Evolutionary conservation across 2,888 invertebrate species (phyloP).

Genomic region (Drosophila macrothrix): DNA sequence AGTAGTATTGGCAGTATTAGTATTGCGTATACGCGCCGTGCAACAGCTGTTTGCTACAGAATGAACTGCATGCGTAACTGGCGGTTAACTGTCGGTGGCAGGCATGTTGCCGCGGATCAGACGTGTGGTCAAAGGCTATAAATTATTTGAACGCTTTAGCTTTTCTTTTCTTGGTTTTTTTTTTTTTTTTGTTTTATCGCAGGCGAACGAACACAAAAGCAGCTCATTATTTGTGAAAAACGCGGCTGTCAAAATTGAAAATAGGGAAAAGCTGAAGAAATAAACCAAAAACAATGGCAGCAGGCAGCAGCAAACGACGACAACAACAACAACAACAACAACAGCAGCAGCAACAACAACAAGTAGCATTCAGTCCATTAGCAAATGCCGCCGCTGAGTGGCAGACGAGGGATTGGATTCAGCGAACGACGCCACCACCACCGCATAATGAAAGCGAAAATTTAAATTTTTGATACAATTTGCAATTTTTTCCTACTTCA

Average conservation of each 20-base stretch:
- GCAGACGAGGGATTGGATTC: conserved; percentile 42
- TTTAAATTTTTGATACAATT: conserved; percentile 83
- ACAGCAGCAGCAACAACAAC: conserved; percentile 3
- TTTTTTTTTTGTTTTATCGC: background rate
- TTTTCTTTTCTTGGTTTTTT: conserved; percentile 20
- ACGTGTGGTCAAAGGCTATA: conserved; percentile 57
- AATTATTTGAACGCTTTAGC: conserved; percentile 62
- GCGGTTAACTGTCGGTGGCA: background rate
- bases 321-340: conserved; percentile 28
- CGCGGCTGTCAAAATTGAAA: conserved; percentile 79
- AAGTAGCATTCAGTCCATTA: conserved; percentile 58
- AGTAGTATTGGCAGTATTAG: background rate
- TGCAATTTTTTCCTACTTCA: conserved; percentile 78
- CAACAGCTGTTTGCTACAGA: conserved; percentile 27
- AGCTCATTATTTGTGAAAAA: conserved; percentile 81
- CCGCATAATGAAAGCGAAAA: conserved; percentile 81
- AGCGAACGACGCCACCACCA: conserved; percentile 46
- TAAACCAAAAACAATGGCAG: conserved; percentile 69
- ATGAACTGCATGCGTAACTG: conserved; percentile 34
- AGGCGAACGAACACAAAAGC: conserved; percentile 52
- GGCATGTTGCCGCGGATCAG: conserved; percentile 8
- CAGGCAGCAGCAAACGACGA: conserved; percentile 24
- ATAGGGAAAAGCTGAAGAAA: conserved; percentile 69
- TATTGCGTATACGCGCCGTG: conserved; percentile 57
- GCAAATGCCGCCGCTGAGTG: conserved; percentile 54